Evolutionary conservation across 53 echinoderm and acorn worm genomes (phyloP).

Genomic region (Paracentrotus lividus): DNA sequence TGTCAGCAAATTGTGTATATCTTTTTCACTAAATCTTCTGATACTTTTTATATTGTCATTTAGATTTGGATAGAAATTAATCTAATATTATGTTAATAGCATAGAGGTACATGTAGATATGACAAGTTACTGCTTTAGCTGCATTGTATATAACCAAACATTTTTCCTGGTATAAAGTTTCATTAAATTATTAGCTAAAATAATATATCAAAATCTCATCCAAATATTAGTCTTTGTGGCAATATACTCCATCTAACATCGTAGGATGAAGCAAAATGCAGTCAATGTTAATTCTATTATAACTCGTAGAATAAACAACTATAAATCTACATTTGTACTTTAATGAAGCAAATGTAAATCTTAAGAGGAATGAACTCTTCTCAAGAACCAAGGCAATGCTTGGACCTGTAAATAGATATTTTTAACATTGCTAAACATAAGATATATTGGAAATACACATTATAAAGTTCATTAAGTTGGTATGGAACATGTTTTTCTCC

Average conservation of each 20-base stretch:
- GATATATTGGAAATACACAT: background rate
- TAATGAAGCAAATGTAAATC: background rate
- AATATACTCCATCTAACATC: background rate
- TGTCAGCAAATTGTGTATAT: background rate
- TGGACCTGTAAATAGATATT: background rate
- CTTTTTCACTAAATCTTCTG: background rate
- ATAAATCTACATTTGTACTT: too few relatives aligned
- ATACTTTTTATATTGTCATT: background rate
- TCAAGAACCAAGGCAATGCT: background rate
- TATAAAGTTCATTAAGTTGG: background rate
- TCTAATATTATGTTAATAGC: background rate
- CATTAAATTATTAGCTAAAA: background rate
- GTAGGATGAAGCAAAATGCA: too few relatives aligned
- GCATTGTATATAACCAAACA: background rate
- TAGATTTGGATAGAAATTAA: background rate
- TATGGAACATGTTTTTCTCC: background rate
- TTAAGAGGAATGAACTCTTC: background rate
- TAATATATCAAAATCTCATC: background rate
- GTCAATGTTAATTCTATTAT: too few relatives aligned
- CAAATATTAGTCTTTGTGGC: background rate
- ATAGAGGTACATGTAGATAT: background rate
- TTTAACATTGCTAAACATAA: background rate
- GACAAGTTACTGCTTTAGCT: background rate
- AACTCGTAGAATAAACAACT: too few relatives aligned
- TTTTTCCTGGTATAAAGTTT: too few relatives aligned